Evolutionary conservation across 2,888 invertebrate genomes (phyloP), one percentile per base, ranked within the genome.

Genomic region (Drosophila kambysellisi): DNA sequence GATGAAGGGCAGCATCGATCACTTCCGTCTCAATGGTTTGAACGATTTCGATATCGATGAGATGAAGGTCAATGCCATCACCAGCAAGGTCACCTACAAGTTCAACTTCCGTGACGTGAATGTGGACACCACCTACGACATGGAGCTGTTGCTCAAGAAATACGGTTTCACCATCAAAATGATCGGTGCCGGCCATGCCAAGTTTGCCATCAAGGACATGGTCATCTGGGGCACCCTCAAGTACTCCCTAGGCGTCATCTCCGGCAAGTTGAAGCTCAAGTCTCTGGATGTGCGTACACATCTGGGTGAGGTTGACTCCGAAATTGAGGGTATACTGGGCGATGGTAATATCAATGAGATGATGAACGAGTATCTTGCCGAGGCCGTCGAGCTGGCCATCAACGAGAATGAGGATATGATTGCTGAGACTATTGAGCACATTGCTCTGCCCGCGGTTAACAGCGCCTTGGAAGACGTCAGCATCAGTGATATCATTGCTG

Each of bases 321-420:
- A 92, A 1, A 92, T 92, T 65, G 82, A 87, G 35, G 92, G 92
- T 53, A 61, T 92, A 15, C 69, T 92, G 46, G 92, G 92, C 43
- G 70, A 90, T 20, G 92, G 92, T 32, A 46, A 15, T 20, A 52
- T 92, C 61, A 92, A 92, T 33, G 73, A 80, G 57, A 89, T 84
- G 62, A 68, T 92, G 86, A 92, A 92, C 72, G 83, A 79, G 5
- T 73, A 89, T 17, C 66, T 92, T 35, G 91, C 87, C 56, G 90
- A 91, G 63, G 65, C 74, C 8, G 83, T 92, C 25, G 76, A 88
- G 62, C 4, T 81, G 41, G 76, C 74, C 7, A 58, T 92, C 73
- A 92, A 92, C 74, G 89, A 91, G 53, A 92, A 92, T 54, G 89
- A 91, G 62, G 81, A 91, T 33, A 37, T 76, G 50, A 89, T 92